Evolutionary conservation across 2,797 vertebrate genomes (phyloP).

Genomic region (Gobionotothen gibberifrons): DNA sequence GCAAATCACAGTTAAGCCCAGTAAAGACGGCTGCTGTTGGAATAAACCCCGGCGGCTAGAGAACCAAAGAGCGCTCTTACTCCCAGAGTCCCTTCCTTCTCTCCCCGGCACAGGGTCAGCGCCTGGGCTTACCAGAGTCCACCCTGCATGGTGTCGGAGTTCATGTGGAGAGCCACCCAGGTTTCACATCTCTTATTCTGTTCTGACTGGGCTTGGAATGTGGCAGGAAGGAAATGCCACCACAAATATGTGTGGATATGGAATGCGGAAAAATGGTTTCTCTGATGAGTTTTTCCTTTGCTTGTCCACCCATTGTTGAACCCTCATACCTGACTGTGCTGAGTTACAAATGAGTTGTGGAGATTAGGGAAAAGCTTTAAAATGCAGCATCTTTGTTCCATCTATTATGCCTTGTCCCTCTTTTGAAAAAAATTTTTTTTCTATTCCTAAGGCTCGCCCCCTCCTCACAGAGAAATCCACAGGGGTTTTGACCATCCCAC

Average conservation of each 20-base stretch:
- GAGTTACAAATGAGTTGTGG: slow-evolving; percentile 52
- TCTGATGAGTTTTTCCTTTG: slow-evolving; percentile 30
- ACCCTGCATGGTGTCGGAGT: slow-evolving; percentile 14
- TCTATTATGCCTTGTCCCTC: slow-evolving; percentile 42
- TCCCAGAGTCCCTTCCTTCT: slow-evolving; percentile 15
- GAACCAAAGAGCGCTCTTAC: slow-evolving; percentile 33
- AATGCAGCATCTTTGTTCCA: slow-evolving; percentile 61
- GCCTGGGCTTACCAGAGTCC: slow-evolving; percentile 29
- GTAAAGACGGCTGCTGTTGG: slow-evolving; percentile 50
- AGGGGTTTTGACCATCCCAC: slow-evolving; percentile 81
- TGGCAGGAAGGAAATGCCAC: slow-evolving; percentile 17
- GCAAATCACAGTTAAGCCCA: slow-evolving; percentile 65
- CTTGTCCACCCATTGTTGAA: slow-evolving; percentile 38
- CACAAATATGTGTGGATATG: slow-evolving; percentile 30
- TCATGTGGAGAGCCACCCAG: slow-evolving; percentile 46
- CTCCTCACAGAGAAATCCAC: slow-evolving; percentile 70
- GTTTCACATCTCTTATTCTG: slow-evolving; percentile 21
- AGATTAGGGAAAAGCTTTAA: slow-evolving; percentile 60
- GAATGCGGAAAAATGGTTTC: slow-evolving; percentile 34
- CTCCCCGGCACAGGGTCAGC: slow-evolving; percentile 5
- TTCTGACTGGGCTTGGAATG: slow-evolving; percentile 39
- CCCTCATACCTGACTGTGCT: slow-evolving; percentile 47
- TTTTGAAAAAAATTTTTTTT: slow-evolving; percentile 57
- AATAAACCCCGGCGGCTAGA: slow-evolving; percentile 32
- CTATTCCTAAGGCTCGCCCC: slow-evolving; percentile 48